A percentile compares a stretch with the other conserved stretches of the same genome.
These are phyloP conservation scores for Hydropsyche betteni DNA, from an alignment of 2,888 invertebrate species.

Conservation along the genomic window DNA sequence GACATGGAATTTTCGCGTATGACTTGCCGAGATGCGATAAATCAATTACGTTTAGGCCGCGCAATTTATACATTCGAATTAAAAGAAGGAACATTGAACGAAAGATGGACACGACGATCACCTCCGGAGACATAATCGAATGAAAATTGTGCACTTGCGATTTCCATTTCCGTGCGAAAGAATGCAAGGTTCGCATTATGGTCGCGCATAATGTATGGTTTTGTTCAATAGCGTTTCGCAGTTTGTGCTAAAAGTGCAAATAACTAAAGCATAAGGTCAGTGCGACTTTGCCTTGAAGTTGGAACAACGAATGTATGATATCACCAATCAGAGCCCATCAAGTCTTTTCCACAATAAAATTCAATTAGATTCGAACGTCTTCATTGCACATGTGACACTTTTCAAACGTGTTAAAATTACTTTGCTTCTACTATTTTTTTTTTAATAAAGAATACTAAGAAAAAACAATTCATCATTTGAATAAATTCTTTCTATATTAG, in stretches of 20 bases:
- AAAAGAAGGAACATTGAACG: background rate
- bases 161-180: slow-evolving; percentile 7
- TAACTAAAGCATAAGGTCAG: slow-evolving; percentile 21
- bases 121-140: too few species aligned
- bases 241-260: slow-evolving; percentile 11
- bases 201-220: background rate
- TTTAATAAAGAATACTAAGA: too few species aligned
- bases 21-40: too few species aligned
- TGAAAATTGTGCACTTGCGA: too few species aligned
- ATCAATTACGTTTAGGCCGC: background rate
- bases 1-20: background rate
- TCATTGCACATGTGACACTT: too few species aligned
- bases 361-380: too few species aligned
- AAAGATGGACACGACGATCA: background rate
- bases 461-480: too few species aligned
- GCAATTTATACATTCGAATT: background rate
- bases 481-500: too few species aligned
- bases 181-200: background rate
- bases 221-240: background rate
- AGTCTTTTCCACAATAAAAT: too few species aligned
- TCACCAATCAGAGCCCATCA: slow-evolving; percentile 4
- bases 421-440: too few species aligned
- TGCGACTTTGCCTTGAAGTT: background rate
- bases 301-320: slow-evolving; percentile 5
- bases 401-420: too few species aligned